phyloP scores from a whole-genome alignment of 2,888 invertebrate genomes.

The Lagria hirta region DNA sequence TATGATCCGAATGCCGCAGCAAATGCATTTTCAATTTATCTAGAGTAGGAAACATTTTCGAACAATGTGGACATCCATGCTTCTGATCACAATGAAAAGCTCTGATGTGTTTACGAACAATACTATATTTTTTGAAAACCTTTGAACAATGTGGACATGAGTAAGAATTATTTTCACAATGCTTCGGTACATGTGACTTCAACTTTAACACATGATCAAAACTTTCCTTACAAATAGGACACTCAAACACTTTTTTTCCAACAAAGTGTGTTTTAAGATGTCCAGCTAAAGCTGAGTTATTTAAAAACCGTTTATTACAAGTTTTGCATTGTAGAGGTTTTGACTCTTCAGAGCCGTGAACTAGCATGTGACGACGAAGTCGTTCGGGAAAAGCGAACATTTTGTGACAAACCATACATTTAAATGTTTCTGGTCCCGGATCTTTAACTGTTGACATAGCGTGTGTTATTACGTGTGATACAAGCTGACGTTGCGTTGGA shows the following conservation, averaged over 20 bases:
- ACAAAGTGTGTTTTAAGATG: slow-evolving; percentile 69
- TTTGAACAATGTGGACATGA: slow-evolving; percentile 71
- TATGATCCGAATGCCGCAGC: slow-evolving; percentile 64
- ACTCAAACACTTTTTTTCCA: slow-evolving; percentile 67
- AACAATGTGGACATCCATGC: slow-evolving; percentile 68
- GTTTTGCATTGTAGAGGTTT: slow-evolving; percentile 69
- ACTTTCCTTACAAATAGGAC: slow-evolving; percentile 70
- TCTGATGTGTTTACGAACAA: slow-evolving; percentile 72
- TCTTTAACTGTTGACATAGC: slow-evolving; percentile 31
- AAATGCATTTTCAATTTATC: slow-evolving; percentile 74
- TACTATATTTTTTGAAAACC: slow-evolving; percentile 68
- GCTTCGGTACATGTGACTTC: slow-evolving; percentile 67
- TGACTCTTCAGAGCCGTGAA: slow-evolving; percentile 67
- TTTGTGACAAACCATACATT: slow-evolving; percentile 68
- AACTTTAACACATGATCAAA: slow-evolving; percentile 67
- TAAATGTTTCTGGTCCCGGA: slow-evolving; percentile 50
- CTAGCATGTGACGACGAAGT: slow-evolving; percentile 64
- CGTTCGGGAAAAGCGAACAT: slow-evolving; percentile 64
- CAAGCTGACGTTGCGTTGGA: slow-evolving; percentile 42
- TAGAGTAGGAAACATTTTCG: slow-evolving; percentile 67
- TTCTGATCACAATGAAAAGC: slow-evolving; percentile 71
- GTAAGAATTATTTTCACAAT: slow-evolving; percentile 65
- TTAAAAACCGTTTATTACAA: slow-evolving; percentile 69
- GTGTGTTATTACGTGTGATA: slow-evolving; percentile 40
- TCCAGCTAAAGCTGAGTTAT: slow-evolving; percentile 70